These are phyloP conservation scores for Bilobella aurantiaca DNA, from an alignment of 1,140 invertebrate species.

Conservation along the genomic window DNA sequence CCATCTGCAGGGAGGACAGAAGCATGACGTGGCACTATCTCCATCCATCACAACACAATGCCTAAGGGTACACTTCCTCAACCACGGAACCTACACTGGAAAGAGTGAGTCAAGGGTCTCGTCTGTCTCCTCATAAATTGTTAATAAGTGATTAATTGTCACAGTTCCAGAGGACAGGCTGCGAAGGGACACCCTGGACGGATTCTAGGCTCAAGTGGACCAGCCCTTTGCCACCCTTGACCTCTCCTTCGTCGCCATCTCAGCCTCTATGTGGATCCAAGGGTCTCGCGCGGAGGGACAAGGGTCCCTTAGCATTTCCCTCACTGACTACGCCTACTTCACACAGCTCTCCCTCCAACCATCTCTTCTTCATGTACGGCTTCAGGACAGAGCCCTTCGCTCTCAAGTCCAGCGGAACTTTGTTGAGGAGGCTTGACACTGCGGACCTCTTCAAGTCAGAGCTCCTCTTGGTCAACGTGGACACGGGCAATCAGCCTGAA, in stretches of 20 bases:
- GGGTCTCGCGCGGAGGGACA: constrained; percentile 38
- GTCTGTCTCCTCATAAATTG: not conserved
- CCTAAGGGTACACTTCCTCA: constrained; percentile 44
- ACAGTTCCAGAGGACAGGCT: constrained; percentile 4
- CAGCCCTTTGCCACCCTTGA: constrained; percentile 23
- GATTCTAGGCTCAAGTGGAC: constrained; percentile 9
- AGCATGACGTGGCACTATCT: constrained; percentile 76
- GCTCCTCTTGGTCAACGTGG: too few relatives aligned
- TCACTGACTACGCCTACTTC: constrained; percentile 51
- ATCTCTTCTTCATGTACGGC: constrained; percentile 36
- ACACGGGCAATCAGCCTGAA: too few relatives aligned
- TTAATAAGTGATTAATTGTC: not conserved
- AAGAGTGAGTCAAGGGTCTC: constrained; percentile 33
- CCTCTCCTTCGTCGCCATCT: not conserved
- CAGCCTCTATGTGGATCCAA: not conserved
- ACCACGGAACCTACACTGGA: constrained; percentile 41
- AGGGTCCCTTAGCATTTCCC: constrained; percentile 40
- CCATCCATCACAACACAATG: constrained; percentile 57
- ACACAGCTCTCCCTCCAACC: constrained; percentile 47
- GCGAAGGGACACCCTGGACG: constrained; percentile 9
- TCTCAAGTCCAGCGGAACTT: too few relatives aligned
- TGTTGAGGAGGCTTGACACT: too few relatives aligned
- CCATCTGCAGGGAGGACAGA: constrained; percentile 48
- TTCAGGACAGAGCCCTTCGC: too few relatives aligned
- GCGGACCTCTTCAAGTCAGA: constrained; percentile 19